Conservation (phyloP, 2,888 invertebrate genomes). For the Lamellibrachia satsuma region DNA sequence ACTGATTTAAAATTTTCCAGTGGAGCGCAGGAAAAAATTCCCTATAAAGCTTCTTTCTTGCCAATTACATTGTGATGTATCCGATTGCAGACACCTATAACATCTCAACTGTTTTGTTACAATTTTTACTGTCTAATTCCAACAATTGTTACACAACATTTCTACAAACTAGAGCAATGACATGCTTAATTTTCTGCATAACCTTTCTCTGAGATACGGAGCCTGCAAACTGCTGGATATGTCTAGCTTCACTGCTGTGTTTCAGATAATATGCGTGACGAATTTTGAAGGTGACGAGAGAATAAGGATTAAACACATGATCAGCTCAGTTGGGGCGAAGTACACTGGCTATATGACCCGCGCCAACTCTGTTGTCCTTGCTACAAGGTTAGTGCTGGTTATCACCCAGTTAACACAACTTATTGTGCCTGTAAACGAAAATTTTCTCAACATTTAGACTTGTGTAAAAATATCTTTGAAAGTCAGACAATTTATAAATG, state of each 20-base stretch:
- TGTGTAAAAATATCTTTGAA: no score
- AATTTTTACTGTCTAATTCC: background rate
- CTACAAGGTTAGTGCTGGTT: constrained; percentile 41
- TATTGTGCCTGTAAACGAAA: no score
- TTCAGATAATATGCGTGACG: constrained; percentile 79
- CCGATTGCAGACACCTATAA: background rate
- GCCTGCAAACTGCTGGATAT: background rate
- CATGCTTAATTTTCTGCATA: background rate
- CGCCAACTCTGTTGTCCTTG: constrained; percentile 69
- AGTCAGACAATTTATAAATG: no score
- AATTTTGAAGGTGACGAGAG: constrained; percentile 92
- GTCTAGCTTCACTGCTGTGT: background rate
- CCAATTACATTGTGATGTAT: background rate
- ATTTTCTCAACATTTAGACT: no score
- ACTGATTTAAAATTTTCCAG: no score
- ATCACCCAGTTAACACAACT: constrained; percentile 53
- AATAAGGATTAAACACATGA: constrained; percentile 82
- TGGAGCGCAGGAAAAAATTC: no score
- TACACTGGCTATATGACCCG: constrained; percentile 72
- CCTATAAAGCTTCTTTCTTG: background rate
- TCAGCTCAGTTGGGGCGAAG: constrained; percentile 86
- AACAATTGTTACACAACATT: background rate
- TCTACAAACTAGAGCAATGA: background rate
- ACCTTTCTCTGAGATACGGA: background rate
- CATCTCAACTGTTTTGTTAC: background rate